phyloP scores from a whole-genome alignment of 2,113 vertebrate genomes.

The Zosterops japonicus region DNA sequence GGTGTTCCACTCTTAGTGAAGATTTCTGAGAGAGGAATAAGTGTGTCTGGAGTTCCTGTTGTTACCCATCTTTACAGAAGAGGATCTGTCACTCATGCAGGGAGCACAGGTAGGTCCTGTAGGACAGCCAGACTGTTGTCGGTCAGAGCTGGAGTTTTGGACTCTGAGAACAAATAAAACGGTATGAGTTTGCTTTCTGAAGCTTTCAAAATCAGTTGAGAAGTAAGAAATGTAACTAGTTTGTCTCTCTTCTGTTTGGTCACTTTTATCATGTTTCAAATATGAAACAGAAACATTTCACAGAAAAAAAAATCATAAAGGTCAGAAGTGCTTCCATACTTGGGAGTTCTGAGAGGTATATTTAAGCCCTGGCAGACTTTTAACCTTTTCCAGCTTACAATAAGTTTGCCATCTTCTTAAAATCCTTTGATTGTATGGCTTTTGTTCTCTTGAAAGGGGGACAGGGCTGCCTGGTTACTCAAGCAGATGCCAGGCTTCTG shows the following conservation, averaged over 20 bases:
- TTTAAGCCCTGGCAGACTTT: slow-evolving; percentile 62
- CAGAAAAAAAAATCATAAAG: not conserved
- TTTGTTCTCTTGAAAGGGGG: slow-evolving; percentile 65
- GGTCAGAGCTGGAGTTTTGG: not conserved
- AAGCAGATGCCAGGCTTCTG: slow-evolving; percentile 69
- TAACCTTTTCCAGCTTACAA: slow-evolving; percentile 66
- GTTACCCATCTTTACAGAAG: not conserved
- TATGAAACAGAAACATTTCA: not conserved
- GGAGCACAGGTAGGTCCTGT: not conserved
- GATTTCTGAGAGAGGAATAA: not conserved
- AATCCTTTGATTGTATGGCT: slow-evolving; percentile 59
- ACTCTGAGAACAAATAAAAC: not conserved
- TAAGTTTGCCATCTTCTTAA: slow-evolving; percentile 66
- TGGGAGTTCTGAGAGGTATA: slow-evolving; percentile 50
- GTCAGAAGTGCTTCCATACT: slow-evolving; percentile 17
- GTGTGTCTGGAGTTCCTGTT: not conserved
- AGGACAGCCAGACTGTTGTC: accelerated
- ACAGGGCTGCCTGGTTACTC: slow-evolving; percentile 69
- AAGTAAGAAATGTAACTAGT: not conserved
- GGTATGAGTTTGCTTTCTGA: not conserved
- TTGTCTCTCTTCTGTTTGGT: not conserved
- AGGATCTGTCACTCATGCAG: not conserved
- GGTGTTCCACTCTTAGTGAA: not conserved
- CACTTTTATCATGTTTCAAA: not conserved
- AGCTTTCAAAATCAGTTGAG: not conserved